These are phyloP conservation scores for Atethmia centrago DNA, from an alignment of 2,888 invertebrate species.

Conservation along the genomic window DNA sequence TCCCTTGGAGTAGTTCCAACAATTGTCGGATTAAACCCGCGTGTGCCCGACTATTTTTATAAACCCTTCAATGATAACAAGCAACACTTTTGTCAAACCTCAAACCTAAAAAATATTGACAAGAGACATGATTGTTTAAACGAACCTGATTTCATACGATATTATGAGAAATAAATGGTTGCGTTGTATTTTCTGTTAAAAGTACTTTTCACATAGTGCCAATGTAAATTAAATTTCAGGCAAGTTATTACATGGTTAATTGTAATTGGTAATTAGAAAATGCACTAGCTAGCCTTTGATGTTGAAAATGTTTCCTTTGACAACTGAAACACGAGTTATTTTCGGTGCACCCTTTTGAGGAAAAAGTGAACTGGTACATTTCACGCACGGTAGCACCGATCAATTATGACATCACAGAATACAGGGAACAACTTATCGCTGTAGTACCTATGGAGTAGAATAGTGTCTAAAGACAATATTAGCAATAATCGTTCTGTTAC, in stretches of 20 bases:
- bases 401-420: background rate
- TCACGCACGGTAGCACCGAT: background rate
- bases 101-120: background rate
- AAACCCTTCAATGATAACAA: background rate
- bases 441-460: background rate
- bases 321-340: background rate
- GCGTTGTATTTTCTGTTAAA: background rate
- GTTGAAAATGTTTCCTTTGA: background rate
- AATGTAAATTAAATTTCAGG: background rate
- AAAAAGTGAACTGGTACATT: background rate
- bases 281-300: background rate
- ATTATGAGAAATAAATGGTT: too few relatives aligned
- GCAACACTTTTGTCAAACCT: background rate
- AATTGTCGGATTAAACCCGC: background rate
- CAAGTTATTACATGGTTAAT: background rate
- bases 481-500: background rate
- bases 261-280: background rate
- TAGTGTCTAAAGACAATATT: background rate
- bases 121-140: background rate
- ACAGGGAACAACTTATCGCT: background rate
- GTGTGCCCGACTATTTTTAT: background rate
- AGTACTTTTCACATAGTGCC: too few relatives aligned
- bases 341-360: background rate
- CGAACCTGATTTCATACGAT: background rate
- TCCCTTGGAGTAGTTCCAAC: background rate